These are phyloP conservation scores for Andinoacara biseriatus DNA, from an alignment of 2,113 vertebrate genomes.

Conservation along the genomic window DNA sequence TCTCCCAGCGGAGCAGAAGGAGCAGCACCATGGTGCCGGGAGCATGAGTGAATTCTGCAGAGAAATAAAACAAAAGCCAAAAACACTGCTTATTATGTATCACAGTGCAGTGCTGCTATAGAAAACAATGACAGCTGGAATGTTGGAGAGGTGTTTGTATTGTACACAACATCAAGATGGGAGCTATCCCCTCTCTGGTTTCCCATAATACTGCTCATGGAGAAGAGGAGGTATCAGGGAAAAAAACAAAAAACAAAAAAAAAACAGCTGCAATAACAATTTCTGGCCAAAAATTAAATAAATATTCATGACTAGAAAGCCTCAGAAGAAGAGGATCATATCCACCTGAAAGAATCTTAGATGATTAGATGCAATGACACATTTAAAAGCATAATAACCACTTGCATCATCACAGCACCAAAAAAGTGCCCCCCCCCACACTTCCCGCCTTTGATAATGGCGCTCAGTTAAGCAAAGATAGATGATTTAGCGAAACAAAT, in stretches of 20 bases:
- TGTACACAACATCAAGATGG: slow-evolving; percentile 53
- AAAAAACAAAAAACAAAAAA: slow-evolving; percentile 30
- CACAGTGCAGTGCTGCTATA: slow-evolving; percentile 44
- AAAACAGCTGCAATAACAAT: slow-evolving; percentile 44
- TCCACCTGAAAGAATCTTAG: slow-evolving; percentile 34
- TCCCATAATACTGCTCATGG: slow-evolving; percentile 40
- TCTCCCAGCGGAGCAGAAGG: slow-evolving; percentile 62
- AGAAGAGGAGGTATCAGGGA: slow-evolving; percentile 14
- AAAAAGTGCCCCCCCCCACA: not conserved
- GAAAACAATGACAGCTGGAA: slow-evolving; percentile 67
- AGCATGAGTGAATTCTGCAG: slow-evolving; percentile 64
- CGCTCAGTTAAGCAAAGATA: slow-evolving; percentile 21
- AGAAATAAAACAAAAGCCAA: slow-evolving; percentile 73
- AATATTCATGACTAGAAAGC: slow-evolving; percentile 45
- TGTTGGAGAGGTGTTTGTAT: slow-evolving; percentile 65
- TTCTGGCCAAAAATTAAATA: slow-evolving; percentile 21
- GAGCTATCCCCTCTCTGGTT: slow-evolving; percentile 38
- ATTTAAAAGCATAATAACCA: slow-evolving; percentile 29
- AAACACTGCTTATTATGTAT: slow-evolving; percentile 74
- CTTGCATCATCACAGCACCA: not conserved
- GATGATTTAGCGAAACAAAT: slow-evolving; percentile 41
- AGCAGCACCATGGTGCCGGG: slow-evolving; percentile 55
- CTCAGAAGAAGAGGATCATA: slow-evolving; percentile 16
- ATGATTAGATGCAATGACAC: slow-evolving; percentile 31
- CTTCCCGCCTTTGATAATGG: not conserved